phyloP scores from a whole-genome alignment of 1,140 invertebrate genomes.

The Drosophila aff. region DNA sequence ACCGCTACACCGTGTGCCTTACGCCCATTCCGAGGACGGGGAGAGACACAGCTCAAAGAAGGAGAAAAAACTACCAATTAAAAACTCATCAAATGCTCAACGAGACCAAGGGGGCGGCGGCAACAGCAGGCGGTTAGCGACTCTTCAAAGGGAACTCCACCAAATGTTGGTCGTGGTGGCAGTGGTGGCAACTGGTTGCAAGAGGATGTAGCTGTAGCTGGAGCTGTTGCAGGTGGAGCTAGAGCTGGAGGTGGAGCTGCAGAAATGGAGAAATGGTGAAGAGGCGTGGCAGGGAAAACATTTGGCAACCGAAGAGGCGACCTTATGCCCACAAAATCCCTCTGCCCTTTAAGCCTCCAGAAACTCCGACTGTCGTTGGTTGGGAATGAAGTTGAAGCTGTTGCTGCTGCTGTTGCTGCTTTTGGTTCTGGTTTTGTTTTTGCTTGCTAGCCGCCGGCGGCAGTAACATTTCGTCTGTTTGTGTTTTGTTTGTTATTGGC shows the following conservation, averaged over 20 bases:
- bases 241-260: background rate
- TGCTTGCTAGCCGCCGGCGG: constrained; percentile 40
- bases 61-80: constrained; percentile 46
- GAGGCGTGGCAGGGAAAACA: constrained; percentile 32
- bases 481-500: constrained; percentile 39
- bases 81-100: constrained; percentile 59
- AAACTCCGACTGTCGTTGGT: constrained; percentile 13
- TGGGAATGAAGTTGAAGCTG: constrained; percentile 34
- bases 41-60: constrained; percentile 13
- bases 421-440: constrained; percentile 19
- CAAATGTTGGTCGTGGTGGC: constrained; percentile 20
- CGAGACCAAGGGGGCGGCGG: constrained; percentile 9
- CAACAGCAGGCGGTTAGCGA: constrained; percentile 6
- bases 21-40: background rate
- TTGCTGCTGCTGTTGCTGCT: constrained; percentile 23
- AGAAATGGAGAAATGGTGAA: constrained; percentile 8
- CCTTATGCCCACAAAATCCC: constrained; percentile 47
- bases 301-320: constrained; percentile 51
- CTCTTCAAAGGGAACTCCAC: constrained; percentile 49
- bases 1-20: constrained; percentile 4
- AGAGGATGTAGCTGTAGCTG: constrained; percentile 22
- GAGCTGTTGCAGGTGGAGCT: constrained; percentile 1
- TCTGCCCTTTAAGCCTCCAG: constrained; percentile 14
- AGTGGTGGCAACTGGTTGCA: constrained; percentile 37
- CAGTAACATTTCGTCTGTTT: constrained; percentile 54